phyloP scores from a whole-genome alignment of 2,113 vertebrate genomes.

The Cyphomyrus discorhynchus region DNA sequence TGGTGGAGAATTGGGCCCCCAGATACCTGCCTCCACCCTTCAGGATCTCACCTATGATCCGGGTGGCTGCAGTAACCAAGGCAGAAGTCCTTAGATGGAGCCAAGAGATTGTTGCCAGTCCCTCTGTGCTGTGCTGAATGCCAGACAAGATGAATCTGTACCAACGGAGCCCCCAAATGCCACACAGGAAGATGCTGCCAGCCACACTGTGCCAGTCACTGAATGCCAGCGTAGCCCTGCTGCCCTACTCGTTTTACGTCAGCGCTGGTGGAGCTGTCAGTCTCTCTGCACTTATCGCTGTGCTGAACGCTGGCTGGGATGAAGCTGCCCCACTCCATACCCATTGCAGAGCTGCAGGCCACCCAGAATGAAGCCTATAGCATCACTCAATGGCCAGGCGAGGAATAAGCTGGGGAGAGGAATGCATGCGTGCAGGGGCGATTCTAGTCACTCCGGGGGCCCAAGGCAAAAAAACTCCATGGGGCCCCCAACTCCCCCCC shows the following conservation, averaged over 20 bases:
- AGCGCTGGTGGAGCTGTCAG: background rate
- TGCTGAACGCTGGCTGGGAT: background rate
- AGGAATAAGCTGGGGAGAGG: background rate
- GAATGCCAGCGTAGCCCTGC: background rate
- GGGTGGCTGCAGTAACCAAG: background rate
- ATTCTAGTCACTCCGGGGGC: no score
- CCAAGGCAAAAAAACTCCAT: no score
- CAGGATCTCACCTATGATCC: background rate
- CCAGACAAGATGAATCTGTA: background rate
- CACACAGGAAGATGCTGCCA: background rate
- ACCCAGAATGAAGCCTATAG: background rate
- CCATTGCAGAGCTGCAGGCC: background rate
- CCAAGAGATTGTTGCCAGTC: background rate
- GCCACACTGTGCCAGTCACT: background rate
- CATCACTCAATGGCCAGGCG: background rate
- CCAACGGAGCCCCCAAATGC: background rate
- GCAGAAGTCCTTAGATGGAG: background rate
- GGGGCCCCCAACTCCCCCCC: no score
- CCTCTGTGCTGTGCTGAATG: background rate
- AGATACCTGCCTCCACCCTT: background rate
- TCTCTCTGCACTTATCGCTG: background rate
- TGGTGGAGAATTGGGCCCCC: background rate
- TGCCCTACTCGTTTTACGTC: background rate
- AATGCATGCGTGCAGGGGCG: background rate
- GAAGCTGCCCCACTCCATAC: background rate